Percentiles rank a stretch among this genome's conserved stretches.
These are phyloP conservation scores for Orycteropus afer DNA, from an alignment of 2,113 vertebrate species.

Conservation along the genomic window DNA sequence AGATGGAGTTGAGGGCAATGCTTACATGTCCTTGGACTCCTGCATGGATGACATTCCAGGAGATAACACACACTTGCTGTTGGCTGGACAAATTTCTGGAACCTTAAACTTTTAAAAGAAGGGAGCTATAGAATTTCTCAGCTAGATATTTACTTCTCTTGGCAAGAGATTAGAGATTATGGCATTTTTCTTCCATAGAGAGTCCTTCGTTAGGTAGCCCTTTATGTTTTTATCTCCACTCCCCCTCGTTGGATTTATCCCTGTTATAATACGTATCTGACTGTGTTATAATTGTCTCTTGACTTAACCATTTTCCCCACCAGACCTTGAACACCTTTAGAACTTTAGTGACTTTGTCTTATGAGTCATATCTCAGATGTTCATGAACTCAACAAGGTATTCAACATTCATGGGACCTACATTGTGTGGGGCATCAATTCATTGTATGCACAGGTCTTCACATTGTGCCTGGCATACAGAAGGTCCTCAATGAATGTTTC, in stretches of 20 bases:
- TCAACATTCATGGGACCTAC: not conserved
- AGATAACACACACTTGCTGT: not conserved
- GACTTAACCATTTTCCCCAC: not conserved
- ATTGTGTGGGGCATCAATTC: not conserved
- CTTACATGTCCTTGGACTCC: not conserved
- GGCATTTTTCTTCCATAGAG: not conserved
- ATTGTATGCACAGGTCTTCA: not conserved
- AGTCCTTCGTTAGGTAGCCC: not conserved
- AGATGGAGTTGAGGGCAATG: not conserved
- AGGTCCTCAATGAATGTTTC: not conserved
- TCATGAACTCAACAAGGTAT: not conserved
- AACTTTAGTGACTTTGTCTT: not conserved
- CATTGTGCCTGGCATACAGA: not conserved
- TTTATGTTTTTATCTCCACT: not conserved
- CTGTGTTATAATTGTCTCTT: not conserved
- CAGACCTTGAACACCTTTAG: not conserved
- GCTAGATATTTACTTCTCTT: not conserved
- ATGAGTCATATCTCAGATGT: not conserved
- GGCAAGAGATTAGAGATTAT: not conserved
- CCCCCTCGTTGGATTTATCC: not conserved
- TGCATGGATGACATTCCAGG: not conserved
- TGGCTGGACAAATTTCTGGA: slow-evolving; percentile 25
- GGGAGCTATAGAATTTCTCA: not conserved
- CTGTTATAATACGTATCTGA: not conserved
- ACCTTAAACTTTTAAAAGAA: not conserved